phyloP scores from a whole-genome alignment of 1,140 invertebrate genomes.

The Brachionus angularis region DNA sequence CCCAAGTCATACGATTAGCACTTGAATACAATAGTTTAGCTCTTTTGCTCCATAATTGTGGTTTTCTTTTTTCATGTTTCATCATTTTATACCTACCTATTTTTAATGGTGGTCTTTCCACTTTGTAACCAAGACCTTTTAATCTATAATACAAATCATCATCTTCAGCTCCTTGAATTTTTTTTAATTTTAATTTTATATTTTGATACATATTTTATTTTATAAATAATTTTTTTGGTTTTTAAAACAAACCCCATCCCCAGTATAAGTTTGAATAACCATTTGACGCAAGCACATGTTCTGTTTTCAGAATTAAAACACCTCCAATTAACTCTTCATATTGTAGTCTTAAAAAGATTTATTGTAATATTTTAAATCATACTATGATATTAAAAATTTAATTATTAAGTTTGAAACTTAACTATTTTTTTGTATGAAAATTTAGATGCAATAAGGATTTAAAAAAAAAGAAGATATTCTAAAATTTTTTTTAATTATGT shows the following conservation, averaged over 20 bases:
- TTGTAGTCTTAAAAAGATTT: conserved; percentile 66
- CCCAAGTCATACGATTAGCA: conserved; percentile 57
- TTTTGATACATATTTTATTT: not conserved
- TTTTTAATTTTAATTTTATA: not conserved
- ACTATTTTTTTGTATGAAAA: too few relatives aligned
- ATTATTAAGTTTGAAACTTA: too few relatives aligned
- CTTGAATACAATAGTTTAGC: conserved; percentile 58
- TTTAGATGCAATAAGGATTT: too few relatives aligned
- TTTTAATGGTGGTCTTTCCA: conserved; percentile 50
- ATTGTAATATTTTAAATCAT: too few relatives aligned
- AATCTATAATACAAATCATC: conserved; percentile 51
- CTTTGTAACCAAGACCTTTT: conserved; percentile 52
- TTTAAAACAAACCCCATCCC: conserved; percentile 44
- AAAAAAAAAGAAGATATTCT: not conserved
- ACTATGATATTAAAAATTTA: too few relatives aligned
- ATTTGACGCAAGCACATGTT: conserved; percentile 29
- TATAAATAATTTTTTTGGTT: conserved; percentile 5
- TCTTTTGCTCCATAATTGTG: conserved; percentile 55
- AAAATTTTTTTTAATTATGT: not conserved
- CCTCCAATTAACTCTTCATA: conserved; percentile 79
- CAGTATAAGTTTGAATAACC: conserved; percentile 43
- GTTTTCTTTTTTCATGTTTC: conserved; percentile 54
- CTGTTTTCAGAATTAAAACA: conserved; percentile 62
- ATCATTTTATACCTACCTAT: conserved; percentile 56
- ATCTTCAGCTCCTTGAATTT: conserved; percentile 16